Percentiles rank a stretch among this genome's conserved stretches.
Evolutionary conservation across 1,140 invertebrate genomes (phyloP).

Genomic region (Brachionus rubens): DNA sequence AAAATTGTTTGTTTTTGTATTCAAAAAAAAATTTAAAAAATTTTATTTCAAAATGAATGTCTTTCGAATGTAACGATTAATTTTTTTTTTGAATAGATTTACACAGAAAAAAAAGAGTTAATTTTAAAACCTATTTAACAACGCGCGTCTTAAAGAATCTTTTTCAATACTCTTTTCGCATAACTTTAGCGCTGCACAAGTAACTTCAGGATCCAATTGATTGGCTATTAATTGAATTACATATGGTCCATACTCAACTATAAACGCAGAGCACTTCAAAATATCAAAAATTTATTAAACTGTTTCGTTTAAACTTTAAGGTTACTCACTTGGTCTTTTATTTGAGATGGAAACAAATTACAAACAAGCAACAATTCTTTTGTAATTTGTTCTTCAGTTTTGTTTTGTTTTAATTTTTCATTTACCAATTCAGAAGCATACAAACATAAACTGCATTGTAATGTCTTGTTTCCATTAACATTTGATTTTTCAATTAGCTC

Average conservation of each 20-base stretch:
- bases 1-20: too few species aligned
- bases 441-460: slow-evolving; percentile 39
- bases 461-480: not conserved
- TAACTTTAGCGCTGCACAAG: slow-evolving; percentile 30
- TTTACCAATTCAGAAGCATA: slow-evolving; percentile 18
- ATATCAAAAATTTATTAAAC: not conserved
- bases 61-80: too few species aligned
- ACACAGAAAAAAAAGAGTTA: too few species aligned
- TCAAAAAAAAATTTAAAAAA: too few species aligned
- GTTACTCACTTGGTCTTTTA: slow-evolving; percentile 21
- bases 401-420: slow-evolving; percentile 23
- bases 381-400: slow-evolving; percentile 40
- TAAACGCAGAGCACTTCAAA: slow-evolving; percentile 1
- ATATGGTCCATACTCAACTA: slow-evolving; percentile 41
- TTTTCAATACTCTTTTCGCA: slow-evolving; percentile 3
- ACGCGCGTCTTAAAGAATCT: slow-evolving; percentile 1
- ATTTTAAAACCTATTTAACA: slow-evolving; percentile 9
- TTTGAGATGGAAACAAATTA: slow-evolving; percentile 29
- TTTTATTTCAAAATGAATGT: too few species aligned
- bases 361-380: slow-evolving; percentile 16
- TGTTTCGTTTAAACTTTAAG: not conserved
- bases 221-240: slow-evolving; percentile 13
- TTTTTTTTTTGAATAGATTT: too few species aligned
- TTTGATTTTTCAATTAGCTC: not conserved
- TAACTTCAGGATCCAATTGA: slow-evolving; percentile 15